A percentile compares a stretch with the other conserved stretches of the same genome.
These are phyloP conservation scores for Salvelinus alpinus DNA, from an alignment of 2,113 vertebrate genomes.

Conservation along the genomic window DNA sequence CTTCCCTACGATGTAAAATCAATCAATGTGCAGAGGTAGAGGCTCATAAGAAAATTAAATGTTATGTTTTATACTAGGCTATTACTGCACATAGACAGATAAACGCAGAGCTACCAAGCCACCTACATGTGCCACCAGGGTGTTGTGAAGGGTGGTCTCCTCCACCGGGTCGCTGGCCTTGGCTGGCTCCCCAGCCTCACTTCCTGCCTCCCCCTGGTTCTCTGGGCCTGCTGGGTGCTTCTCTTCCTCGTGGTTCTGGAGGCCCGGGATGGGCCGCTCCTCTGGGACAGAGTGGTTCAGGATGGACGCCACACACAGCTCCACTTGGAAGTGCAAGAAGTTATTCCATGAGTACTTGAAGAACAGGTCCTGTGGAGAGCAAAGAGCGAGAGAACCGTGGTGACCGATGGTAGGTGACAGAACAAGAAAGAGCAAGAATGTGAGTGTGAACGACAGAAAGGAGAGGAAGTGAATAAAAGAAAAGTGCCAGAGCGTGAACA, in stretches of 20 bases:
- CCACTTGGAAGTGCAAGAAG: slow-evolving; percentile 98
- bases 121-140: slow-evolving; percentile 87
- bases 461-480: no score
- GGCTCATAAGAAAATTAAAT: no score
- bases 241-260: slow-evolving; percentile 66
- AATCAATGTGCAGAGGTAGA: no score
- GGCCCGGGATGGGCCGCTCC: slow-evolving; percentile 53
- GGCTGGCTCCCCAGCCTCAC: slow-evolving; percentile 61
- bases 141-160: slow-evolving; percentile 61
- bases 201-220: slow-evolving; percentile 43
- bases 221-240: slow-evolving; percentile 34
- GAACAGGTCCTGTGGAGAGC: slow-evolving; percentile 85
- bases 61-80: no score
- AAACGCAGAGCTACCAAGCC: neutral
- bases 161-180: slow-evolving; percentile 35
- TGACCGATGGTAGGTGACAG: neutral
- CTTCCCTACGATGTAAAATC: no score
- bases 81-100: no score
- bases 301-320: slow-evolving; percentile 89
- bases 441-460: neutral
- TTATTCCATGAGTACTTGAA: slow-evolving; percentile 99
- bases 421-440: neutral
- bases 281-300: slow-evolving; percentile 81
- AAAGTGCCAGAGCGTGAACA: neutral
- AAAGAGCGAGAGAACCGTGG: slow-evolving; percentile 8